A percentile compares a stretch with the other conserved stretches of the same genome.
Evolutionary conservation across 2,797 vertebrate species (phyloP).

Genomic region (Myripristis murdjan): DNA sequence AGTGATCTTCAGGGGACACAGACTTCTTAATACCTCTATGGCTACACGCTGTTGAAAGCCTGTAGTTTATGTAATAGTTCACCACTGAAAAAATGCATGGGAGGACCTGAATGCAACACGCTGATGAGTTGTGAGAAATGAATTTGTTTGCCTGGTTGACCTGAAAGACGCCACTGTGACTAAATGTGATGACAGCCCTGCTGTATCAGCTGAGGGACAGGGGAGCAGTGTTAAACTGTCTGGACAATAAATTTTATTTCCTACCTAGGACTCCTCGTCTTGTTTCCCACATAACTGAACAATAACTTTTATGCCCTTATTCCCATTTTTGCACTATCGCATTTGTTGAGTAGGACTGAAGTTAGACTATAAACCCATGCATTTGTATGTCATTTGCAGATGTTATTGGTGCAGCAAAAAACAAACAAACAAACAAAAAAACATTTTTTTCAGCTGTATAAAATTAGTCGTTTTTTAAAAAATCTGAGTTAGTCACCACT

Average conservation of each 20-base stretch:
- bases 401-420: too few relatives aligned
- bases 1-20: too few relatives aligned
- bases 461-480: too few relatives aligned
- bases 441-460: too few relatives aligned
- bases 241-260: not conserved
- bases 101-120: not conserved
- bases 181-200: not conserved
- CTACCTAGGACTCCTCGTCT: not conserved
- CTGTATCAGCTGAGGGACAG: not conserved
- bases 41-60: constrained; percentile 4
- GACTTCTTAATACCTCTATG: constrained; percentile 6
- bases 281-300: not conserved
- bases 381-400: too few relatives aligned
- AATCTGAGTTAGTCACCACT: too few relatives aligned
- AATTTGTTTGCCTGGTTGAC: constrained; percentile 10
- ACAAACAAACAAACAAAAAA: too few relatives aligned
- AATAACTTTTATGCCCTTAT: too few relatives aligned
- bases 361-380: too few relatives aligned
- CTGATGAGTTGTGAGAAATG: not conserved
- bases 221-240: not conserved
- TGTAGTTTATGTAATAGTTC: not conserved
- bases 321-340: too few relatives aligned
- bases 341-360: too few relatives aligned
- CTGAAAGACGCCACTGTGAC: constrained; percentile 9
- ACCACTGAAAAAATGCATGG: not conserved